Percentiles rank a stretch among this genome's conserved stretches.
These are phyloP conservation scores for Dasyornis broadbenti DNA, from an alignment of 2,113 vertebrate species.

Conservation along the genomic window DNA sequence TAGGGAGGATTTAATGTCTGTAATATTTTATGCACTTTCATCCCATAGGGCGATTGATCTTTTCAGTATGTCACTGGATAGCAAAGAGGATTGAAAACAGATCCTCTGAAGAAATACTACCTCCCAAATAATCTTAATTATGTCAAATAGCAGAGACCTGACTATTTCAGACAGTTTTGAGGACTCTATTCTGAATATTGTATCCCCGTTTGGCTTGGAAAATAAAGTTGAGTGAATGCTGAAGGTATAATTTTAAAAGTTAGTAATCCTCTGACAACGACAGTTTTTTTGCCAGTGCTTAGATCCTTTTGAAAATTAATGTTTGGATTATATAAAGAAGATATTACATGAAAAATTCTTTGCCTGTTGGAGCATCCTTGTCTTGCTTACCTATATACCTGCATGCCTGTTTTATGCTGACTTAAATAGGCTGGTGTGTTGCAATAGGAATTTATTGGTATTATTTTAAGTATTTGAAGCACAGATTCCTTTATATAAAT, in stretches of 20 bases:
- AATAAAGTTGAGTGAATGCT: neutral
- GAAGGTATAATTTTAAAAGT: neutral
- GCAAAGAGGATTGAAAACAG: slow-evolving; percentile 65
- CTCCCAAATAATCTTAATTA: slow-evolving; percentile 22
- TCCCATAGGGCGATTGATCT: slow-evolving; percentile 3
- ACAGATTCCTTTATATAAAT: neutral
- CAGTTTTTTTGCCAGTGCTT: neutral
- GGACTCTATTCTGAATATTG: neutral
- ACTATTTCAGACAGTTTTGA: neutral
- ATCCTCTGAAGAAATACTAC: neutral
- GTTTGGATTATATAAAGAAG: neutral
- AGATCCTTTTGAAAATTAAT: neutral
- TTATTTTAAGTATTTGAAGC: neutral
- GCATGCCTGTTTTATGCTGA: neutral
- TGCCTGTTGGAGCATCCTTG: neutral
- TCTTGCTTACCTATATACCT: neutral
- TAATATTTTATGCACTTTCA: slow-evolving; percentile 28
- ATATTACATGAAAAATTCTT: neutral
- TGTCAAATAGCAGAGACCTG: neutral
- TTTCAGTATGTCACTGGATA: slow-evolving; percentile 5
- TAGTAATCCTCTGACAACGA: neutral
- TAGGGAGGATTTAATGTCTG: slow-evolving; percentile 33
- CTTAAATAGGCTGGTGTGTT: neutral
- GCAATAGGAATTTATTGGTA: neutral
- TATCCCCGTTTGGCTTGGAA: neutral